Base-by-base conservation (phyloP, 2,797 vertebrate genomes). In the Cottoperca gobio region DNA sequence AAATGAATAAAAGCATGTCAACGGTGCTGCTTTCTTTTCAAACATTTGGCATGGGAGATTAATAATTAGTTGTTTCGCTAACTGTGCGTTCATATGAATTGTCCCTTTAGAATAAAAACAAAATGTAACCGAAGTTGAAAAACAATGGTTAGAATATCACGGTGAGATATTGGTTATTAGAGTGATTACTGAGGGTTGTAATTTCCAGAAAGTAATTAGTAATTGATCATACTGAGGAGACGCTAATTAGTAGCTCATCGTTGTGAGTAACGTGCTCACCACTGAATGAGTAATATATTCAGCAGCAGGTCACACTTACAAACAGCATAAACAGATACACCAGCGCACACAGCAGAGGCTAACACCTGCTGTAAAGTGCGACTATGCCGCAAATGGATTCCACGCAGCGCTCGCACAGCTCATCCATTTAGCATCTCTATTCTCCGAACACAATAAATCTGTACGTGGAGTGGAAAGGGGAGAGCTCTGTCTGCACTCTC, bases 391-490 rank as follows among this genome's bases (percentile, higher is more conserved):
- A 86, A 90, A 88, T 79, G 73, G 82, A 83, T 85, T 87, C 71
- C 73, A 83, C 54, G 79, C 82, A 65, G 83, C 8, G 52, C 62
- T 84, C 78, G 61, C 65, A 35, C 37, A 9, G 81, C 83, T 88
- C 83, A 73, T 76, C 73, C 86, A 87, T 90, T 89, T 78, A 76
- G 78, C 73, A 64, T 75, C 63, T 85, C 82, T 52, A 72, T 76
- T 85, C 82, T 84, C 61, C 78, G 63, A 64, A 87, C 88, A 90
- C 76, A 87, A 90, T 85, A 79, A 82, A 85, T 86, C 77, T 48
- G 58, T 54, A 62, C 45, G 55, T 62, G 74, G 35, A 55, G 66
- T 49, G 60, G 3, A 55, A 9, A 8, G 39, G 33, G 53, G 60
- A 9, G 23, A 31, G 28, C 19, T 75, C 43, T 31, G 33, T 79